Base-by-base conservation (phyloP, 2,888 invertebrate species). In the Lepidonotus clava region DNA sequence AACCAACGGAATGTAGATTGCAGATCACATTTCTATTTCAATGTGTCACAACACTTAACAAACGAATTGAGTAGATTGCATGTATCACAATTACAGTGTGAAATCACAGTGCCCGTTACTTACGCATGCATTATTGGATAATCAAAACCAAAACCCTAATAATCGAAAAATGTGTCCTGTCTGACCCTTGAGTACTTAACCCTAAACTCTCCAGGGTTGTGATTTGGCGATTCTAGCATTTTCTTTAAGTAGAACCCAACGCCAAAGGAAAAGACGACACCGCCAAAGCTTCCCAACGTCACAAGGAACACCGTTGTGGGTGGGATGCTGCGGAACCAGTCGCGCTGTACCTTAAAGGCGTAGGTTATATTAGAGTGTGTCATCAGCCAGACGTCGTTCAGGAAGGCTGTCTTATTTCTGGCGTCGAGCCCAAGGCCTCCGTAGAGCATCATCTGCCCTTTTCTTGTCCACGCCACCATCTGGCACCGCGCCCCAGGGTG, bases 211-310 rank as follows among this genome's bases (percentile, higher is more conserved):
- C 80, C 41, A 4, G 56, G 56, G 14, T 36, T 80, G 36, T 86
- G 80, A 18, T 56, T 77, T 24, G 86, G 86, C n/a, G 71, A 77
- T 28, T 86, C 86, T 0, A 86, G 53, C 76, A 77, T 80, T 36
- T 86, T 86, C 32, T 86, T 86, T 6, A 86, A 38, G 40, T 53
- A 86, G 41, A 86, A 80, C 0, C 53, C 86, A 14, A 51, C 86
- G 36, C 77, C 77, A 77, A 77, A 56, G 34, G 80, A 40, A 21
- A 86, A 40, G 36, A 76, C 86, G 24, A 86, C 53, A 8, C 86
- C 86, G 2, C 77, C 77, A 41, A 86, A 56, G 34, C 51, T 80
- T 24, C 56, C 76, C 21, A 86, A 21, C 36, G 46, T 40, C 14
- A 56, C 56, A n/a, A 86, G 28, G 80, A 86, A 86, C 24, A 86